Base-by-base conservation (phyloP, 2,113 vertebrate genomes). In the Cavia porcellus region DNA sequence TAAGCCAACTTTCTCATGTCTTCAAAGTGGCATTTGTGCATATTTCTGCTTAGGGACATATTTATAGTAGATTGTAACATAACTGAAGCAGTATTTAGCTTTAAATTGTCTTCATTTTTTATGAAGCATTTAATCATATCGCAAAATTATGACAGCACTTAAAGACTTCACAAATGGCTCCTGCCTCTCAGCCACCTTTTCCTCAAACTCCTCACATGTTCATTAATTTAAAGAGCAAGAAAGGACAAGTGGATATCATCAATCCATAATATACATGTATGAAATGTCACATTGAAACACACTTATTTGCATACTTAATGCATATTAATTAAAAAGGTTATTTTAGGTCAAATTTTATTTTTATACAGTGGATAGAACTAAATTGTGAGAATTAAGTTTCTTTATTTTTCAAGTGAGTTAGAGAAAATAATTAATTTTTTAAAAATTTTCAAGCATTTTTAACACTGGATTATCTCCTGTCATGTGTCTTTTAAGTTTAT, bases 331-430 rank as follows among this genome's bases (percentile, higher is more conserved):
- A n/a, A 38, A n/a, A 74, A 62, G 38, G 19, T 92, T 79, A 80
- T 68, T 64, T 96, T 68, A 0, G 93, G 55, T 89, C 6, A 89
- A 15, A 57, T n/a, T 77, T 95, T 85, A 62, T 70, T 90, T 88
- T 89, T 70, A 52, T 47, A 47, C 7, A 64, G 25, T 75, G 22
- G 38, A 68, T 62, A 70, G 0, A 92, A 66, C 3, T 70, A 88
- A 84, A 50, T 84, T 80, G 52, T 24, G 84, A 5, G 25, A 24
- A 62, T 20, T 80, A 74, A 75, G 55, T 2, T 11, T 3, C 5
- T 3, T 59, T 42, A 9, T 38, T 72, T 94, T 52, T 24, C 4
- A 59, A n/a, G 59, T 13, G 9, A 20, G 9, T 61, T 85, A 85
- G 19, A 81, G 3, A 50, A 86, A 77, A 17, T 90, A 15, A 47